Evolutionary conservation across 2,888 invertebrate species (phyloP).

Genomic region (Leucozona laternaria): DNA sequence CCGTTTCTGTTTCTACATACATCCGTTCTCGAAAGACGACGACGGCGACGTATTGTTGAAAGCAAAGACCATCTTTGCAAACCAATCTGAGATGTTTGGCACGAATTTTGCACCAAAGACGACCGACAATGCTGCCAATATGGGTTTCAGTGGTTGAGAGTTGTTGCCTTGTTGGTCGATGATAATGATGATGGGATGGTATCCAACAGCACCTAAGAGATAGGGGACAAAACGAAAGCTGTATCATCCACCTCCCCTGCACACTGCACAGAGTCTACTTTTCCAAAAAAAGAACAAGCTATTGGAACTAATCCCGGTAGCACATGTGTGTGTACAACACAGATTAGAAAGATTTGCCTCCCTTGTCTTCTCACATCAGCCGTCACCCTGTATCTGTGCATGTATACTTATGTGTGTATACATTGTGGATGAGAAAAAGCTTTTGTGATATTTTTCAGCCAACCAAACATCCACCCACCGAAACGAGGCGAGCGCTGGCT

Average conservation of each 20-base stretch:
- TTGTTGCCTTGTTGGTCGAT: conserved; percentile 17
- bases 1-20: not conserved
- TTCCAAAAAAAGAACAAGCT: conserved; percentile 66
- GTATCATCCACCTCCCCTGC: conserved; percentile 2
- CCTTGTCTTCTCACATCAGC: not conserved
- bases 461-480: not conserved
- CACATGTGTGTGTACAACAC: conserved; percentile 52
- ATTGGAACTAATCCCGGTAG: conserved; percentile 71
- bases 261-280: conserved; percentile 46
- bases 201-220: not conserved
- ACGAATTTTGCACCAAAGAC: conserved; percentile 61
- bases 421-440: conserved; percentile 35
- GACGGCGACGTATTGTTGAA: conserved; percentile 34
- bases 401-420: not conserved
- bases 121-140: conserved; percentile 57
- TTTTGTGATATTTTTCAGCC: conserved; percentile 39
- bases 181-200: conserved; percentile 17
- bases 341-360: conserved; percentile 47
- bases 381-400: not conserved
- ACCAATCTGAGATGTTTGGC: conserved; percentile 69
- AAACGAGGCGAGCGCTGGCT: not conserved
- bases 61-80: conserved; percentile 66
- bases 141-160: conserved; percentile 38
- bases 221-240: not conserved
- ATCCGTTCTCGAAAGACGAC: not conserved